Evolutionary conservation across 2,797 vertebrate genomes (phyloP), one percentile per base, ranked within the genome.

Genomic region (Intellagama lesueurii): DNA sequence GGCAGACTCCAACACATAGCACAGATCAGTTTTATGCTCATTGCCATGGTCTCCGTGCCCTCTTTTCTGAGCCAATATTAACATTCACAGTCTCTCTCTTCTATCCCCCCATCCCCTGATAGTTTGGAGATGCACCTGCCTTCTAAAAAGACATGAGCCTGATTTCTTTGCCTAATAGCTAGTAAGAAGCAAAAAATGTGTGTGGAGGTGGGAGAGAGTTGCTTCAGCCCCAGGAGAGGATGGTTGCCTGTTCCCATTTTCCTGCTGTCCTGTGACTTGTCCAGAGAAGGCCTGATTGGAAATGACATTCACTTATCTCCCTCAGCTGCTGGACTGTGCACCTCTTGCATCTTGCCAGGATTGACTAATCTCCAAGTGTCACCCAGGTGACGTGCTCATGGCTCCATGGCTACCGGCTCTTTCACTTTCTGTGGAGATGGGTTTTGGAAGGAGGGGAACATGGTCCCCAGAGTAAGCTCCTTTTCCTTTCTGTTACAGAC

Each of bases 101-200:
- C 28, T 22, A 73, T 44, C 35, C 24, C 52, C 52, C 35, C 89
- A 52, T 91, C 64, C 0, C 0, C 87, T 0, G 52, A 66, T 24
- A 66, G 83, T 75, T 35, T 22, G 66, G 81, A 32, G 91, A 91
- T 93, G 87, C 76, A 86, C 12, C 75, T 0, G n/a, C 83, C 92
- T 88, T 32, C 90, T 88, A 88, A 0, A 1, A 90, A 93, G 83
- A 85, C 5, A 30, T 69, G 30, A 1, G 49, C 88, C 96, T 94
- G 95, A 96, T 97, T 93, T 92, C 91, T 89, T 89, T 70, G 88
- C 82, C 89, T 95, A 94, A 95, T 95, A 91, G 84, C 86, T 86
- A 70, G 91, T 93, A 90, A 92, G 92, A 22, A 64, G 60, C 52
- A 56, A 56, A 40, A 76, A 76, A 91, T 2, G 19, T 64, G 60